Evolutionary conservation across 2,888 invertebrate species (phyloP), one percentile per base, ranked within the genome.

Genomic region (Ennomos fuscantarius): DNA sequence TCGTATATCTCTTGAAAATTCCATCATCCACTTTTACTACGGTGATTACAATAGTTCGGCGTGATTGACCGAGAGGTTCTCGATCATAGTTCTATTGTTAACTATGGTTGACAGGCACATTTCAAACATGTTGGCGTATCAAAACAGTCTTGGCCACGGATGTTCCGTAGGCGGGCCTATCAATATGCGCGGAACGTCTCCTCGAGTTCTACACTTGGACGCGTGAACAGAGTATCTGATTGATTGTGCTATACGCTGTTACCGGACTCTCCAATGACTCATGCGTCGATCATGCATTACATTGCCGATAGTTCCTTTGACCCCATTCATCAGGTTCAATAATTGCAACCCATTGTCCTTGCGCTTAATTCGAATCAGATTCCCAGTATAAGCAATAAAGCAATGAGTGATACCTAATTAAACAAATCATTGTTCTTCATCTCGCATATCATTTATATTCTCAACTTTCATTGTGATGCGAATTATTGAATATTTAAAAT

Each of bases 221-320:
- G 74, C 86, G 85, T 85, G 88, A 81, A 73, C 74, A 69, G 84
- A 70, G 70, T 86, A 70, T 72, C 74, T 81, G 83, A 87, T 87
- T 82, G 83, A 84, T 82, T 82, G 77, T 76, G 65, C 62, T 74
- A 70, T 74, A 70, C 70, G 73, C 74, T 78, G 72, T 78, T 76
- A 74, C 79, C 77, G 86, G 86, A 85, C 82, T 83, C 81, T 85
- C 83, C 79, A 69, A 72, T 91, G 90, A 91, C 72, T 91, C 89
- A 90, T 66, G 63, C 75, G 79, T 81, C 81, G 82, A 81, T 82
- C 83, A 81, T 79, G 79, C 79, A 81, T 82, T 81, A 82, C 74
- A 74, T 71, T 70, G 76, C 71, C 78, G 81, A 85, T 86, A 82
- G 82, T 83, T 87, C 84, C 84, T 88, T 86, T 90, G 86, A 89